Base-by-base conservation (phyloP, 1,140 invertebrate species). In the Oppia nitens region DNA sequence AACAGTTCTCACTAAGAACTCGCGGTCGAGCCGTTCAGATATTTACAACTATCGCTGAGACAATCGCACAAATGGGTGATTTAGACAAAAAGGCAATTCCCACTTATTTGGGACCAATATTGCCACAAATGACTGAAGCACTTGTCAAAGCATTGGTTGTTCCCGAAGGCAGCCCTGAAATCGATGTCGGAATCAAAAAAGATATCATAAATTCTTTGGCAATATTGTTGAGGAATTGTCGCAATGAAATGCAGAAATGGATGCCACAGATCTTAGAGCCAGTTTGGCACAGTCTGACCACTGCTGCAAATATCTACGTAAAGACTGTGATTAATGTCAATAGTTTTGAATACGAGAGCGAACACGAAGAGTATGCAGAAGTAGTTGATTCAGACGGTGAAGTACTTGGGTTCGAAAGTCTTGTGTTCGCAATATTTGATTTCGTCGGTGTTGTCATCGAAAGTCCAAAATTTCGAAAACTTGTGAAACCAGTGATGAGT, bases 341-440 rank as follows among this genome's bases (percentile, higher is more conserved):
- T 17, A 9, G 55, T 49, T 20, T 3, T 49, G 4, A 25, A 23
- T 53, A 48, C 12, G 76, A 75, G 40, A 69, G 72, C 47, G 74
- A 76, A 60, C 74, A 74, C 53, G 73, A 74, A 14, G 70, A 77
- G 60, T 55, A 4, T 32, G 14, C 51, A 1, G 71, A 74, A 62
- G 68, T 70, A 53, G 70, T 74, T 25, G 75, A 76, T 64, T 75
- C 74, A 54, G 74, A 76, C 71, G 74, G 74, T 53, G 81, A 83
- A 69, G 72, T 81, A 25, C 75, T 83, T 11, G 81, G 83, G 53
- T 83, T 85, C 66, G 81, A 82, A 64, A 82, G 79, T 61, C 72
- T 86, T 26, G 79, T 87, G n/a, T 81, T 82, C 64, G 78, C 80
- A 53, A 80, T 84, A 26, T 83, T 87, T 65, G 84, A 86, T 66